Evolutionary conservation across 1,140 invertebrate species (phyloP), one percentile per base, ranked within the genome.

Genomic region (Leptinotarsa defecta): DNA sequence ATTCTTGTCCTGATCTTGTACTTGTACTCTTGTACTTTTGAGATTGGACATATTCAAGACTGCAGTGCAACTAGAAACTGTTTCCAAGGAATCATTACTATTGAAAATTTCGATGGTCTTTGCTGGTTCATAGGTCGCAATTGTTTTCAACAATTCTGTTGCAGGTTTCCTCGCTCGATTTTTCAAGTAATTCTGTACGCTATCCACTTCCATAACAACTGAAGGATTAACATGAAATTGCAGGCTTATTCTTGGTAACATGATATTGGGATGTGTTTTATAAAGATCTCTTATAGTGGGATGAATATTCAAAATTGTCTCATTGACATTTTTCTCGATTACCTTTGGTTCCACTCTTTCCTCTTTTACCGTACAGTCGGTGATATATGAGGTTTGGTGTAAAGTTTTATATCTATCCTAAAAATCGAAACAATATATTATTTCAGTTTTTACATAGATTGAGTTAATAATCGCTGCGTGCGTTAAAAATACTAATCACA

Each of bases 161-260:
- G 8, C 8, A 43, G 8, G 34, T 43, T 43, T 43, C 8, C 11
- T 8, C 34, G 2, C 34, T 43, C 11, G 34, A 3, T 0, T 43
- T 43, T 11, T 43, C 8, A 72, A 72, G 34, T 77, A 77, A 2
- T 49, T 19, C 71, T 79, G 71, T 17, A 79, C 76, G 43, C 65
- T 67, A 48, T 64, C 76, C 78, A 77, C 75, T 13, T 68, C 57
- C 20, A 79, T 63, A 13, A 73, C 75, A 13, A 79, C 72, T 15
- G 52, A 34, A 8, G 78, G 78, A 19, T 67, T 48, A 22, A 79
- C 57, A 62, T 79, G 24, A 13, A 34, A 62, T 15, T 75, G 20
- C 49, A 79, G 48, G 57, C 78, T 77, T 52, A 75, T 76, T 24
- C 68, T 77, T 13, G 78, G 76, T 52, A 79, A 34, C 57, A 67